Evolutionary conservation across 2,113 vertebrate genomes (phyloP).

Genomic region (Rissa tridactyla): DNA sequence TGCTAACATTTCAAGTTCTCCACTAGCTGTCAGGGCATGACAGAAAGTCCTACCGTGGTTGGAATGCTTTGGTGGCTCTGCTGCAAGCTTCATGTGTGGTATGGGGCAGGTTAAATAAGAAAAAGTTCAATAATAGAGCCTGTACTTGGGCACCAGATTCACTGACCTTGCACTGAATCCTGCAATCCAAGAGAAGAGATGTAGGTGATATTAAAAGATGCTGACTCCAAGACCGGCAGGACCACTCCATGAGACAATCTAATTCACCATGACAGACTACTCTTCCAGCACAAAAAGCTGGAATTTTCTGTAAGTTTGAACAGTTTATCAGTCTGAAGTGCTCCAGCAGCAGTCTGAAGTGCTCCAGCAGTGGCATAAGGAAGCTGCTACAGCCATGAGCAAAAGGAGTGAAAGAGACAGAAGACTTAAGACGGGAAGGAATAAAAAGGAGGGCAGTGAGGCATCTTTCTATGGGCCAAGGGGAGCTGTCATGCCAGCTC

Average conservation of each 20-base stretch:
- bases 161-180: not conserved
- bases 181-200: not conserved
- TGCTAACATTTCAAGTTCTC: not conserved
- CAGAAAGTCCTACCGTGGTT: not conserved
- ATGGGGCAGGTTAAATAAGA: not conserved
- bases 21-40: not conserved
- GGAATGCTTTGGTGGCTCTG: not conserved
- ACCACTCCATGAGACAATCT: not conserved
- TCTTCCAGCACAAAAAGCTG: not conserved
- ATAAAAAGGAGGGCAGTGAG: not conserved
- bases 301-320: not conserved
- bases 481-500: not conserved
- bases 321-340: not conserved
- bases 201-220: not conserved
- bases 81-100: not conserved
- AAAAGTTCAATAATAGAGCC: not conserved
- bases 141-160: not conserved
- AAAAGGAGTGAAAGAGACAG: not conserved
- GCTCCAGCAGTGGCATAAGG: not conserved
- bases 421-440: not conserved
- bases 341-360: not conserved
- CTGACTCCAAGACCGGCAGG: not conserved
- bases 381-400: not conserved
- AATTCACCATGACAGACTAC: not conserved
- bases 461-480: not conserved